Evolutionary conservation across 2,113 vertebrate species (phyloP).

Genomic region (Phrynosoma blainvillii): DNA sequence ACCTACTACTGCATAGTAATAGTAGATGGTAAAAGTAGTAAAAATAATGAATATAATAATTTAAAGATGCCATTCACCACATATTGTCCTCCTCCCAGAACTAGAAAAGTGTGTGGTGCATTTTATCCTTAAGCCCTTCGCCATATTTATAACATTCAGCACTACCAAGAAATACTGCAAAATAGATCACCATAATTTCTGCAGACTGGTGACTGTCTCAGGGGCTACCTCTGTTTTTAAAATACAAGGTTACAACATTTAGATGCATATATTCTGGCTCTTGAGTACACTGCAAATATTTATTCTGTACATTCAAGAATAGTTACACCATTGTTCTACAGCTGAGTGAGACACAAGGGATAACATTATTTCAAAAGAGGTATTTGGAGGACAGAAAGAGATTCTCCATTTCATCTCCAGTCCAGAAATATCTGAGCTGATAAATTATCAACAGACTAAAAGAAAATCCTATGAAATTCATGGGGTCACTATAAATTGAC

Average conservation of each 20-base stretch:
- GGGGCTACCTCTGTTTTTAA: background rate
- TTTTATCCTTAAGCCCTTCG: background rate
- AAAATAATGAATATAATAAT: too few relatives aligned
- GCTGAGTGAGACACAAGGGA: slow-evolving; percentile 19
- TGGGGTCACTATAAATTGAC: slow-evolving; percentile 69
- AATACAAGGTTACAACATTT: slow-evolving; percentile 3
- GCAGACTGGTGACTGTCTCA: background rate
- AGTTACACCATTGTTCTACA: background rate
- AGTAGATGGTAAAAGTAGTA: too few relatives aligned
- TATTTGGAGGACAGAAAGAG: background rate
- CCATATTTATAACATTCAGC: background rate
- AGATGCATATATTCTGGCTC: slow-evolving; percentile 30
- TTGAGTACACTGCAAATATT: slow-evolving; percentile 33
- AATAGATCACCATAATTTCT: slow-evolving; percentile 20
- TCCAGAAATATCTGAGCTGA: slow-evolving; percentile 72
- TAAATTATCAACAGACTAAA: slow-evolving; percentile 37
- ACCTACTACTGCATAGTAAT: too few relatives aligned
- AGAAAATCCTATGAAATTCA: slow-evolving; percentile 23
- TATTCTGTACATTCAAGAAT: slow-evolving; percentile 8
- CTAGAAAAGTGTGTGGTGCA: background rate
- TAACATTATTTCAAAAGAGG: slow-evolving; percentile 3
- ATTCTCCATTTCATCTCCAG: slow-evolving; percentile 51
- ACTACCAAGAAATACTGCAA: background rate
- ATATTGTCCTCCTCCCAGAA: background rate
- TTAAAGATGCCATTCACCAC: too few relatives aligned